Percentiles rank a stretch among this genome's conserved stretches.
Evolutionary conservation across 2,888 invertebrate species (phyloP).

Genomic region (Tryphoninae sp.): DNA sequence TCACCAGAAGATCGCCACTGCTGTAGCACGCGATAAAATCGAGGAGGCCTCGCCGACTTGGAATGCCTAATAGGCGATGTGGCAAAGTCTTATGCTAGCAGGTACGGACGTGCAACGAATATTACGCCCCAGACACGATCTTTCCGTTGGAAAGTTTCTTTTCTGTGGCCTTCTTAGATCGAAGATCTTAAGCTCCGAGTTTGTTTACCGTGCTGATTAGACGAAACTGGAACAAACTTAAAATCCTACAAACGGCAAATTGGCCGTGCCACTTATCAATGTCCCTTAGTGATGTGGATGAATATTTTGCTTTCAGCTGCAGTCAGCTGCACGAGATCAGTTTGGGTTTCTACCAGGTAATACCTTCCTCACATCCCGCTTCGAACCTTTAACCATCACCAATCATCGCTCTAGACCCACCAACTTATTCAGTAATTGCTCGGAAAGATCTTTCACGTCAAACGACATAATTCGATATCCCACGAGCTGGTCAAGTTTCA

Average conservation of each 20-base stretch:
- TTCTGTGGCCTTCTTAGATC: not conserved
- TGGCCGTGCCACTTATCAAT: not conserved
- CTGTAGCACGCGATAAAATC: slow-evolving; percentile 45
- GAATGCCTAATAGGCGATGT: slow-evolving; percentile 34
- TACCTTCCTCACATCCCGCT: slow-evolving; percentile 23
- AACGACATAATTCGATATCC: slow-evolving; percentile 44
- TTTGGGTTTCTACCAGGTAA: slow-evolving; percentile 2
- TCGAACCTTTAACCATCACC: not conserved
- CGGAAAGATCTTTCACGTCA: slow-evolving; percentile 38
- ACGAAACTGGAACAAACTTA: not conserved
- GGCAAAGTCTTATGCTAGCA: slow-evolving; percentile 8
- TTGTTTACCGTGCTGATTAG: not conserved
- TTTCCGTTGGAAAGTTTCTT: not conserved
- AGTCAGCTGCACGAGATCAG: not conserved
- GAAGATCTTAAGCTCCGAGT: not conserved
- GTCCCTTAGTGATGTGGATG: not conserved
- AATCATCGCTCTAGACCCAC: slow-evolving; percentile 16
- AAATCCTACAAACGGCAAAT: not conserved
- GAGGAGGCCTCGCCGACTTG: slow-evolving; percentile 9
- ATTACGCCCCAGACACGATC: slow-evolving; percentile 15
- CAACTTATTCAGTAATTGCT: slow-evolving; percentile 60
- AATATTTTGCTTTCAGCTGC: not conserved
- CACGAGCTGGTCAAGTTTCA: slow-evolving; percentile 31
- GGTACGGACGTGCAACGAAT: slow-evolving; percentile 32
- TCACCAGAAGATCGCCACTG: slow-evolving; percentile 36